A percentile compares a stretch with the other conserved stretches of the same genome.
Evolutionary conservation across 2,888 invertebrate species (phyloP).

Genomic region (Unio delphinus): DNA sequence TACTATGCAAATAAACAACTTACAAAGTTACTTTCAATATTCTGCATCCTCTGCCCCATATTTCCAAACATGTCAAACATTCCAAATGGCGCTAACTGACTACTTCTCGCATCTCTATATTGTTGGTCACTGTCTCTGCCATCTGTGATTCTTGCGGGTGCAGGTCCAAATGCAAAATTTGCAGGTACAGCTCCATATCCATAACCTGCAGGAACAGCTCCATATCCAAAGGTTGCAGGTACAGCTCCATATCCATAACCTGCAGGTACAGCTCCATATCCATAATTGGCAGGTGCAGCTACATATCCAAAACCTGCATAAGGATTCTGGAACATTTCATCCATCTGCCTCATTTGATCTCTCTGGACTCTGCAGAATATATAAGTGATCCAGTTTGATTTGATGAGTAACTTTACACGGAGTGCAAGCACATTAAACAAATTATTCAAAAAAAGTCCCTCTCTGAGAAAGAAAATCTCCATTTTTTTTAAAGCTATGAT

Average conservation of each 20-base stretch:
- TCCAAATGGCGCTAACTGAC: constrained; percentile 35
- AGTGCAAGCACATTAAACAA: too few relatives aligned
- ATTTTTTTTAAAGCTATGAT: too few relatives aligned
- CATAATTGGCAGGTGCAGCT: constrained; percentile 12
- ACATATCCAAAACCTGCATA: constrained; percentile 34
- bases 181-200: too few relatives aligned
- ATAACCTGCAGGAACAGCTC: constrained; percentile 2
- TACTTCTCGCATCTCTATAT: constrained; percentile 8
- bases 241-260: constrained; percentile 16
- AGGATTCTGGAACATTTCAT: constrained; percentile 42
- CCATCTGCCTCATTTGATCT: constrained; percentile 52
- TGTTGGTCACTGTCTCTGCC: constrained; percentile 6
- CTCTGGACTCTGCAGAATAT: constrained; percentile 37
- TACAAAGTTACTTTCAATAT: constrained; percentile 59
- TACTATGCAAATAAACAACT: constrained; percentile 22
- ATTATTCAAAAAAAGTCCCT: too few relatives aligned
- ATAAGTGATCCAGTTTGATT: background rate
- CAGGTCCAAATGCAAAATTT: constrained; percentile 11
- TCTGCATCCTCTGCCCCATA: constrained; percentile 59
- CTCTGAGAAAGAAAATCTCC: too few relatives aligned
- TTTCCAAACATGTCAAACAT: constrained; percentile 53
- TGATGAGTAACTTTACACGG: too few relatives aligned
- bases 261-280: constrained; percentile 18
- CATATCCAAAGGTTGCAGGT: constrained; percentile 22
- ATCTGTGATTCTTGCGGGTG: constrained; percentile 10